Percentiles rank a stretch among this genome's conserved stretches.
These are phyloP conservation scores for Odontophorus gujanensis DNA, from an alignment of 2,113 vertebrate species.

Conservation along the genomic window DNA sequence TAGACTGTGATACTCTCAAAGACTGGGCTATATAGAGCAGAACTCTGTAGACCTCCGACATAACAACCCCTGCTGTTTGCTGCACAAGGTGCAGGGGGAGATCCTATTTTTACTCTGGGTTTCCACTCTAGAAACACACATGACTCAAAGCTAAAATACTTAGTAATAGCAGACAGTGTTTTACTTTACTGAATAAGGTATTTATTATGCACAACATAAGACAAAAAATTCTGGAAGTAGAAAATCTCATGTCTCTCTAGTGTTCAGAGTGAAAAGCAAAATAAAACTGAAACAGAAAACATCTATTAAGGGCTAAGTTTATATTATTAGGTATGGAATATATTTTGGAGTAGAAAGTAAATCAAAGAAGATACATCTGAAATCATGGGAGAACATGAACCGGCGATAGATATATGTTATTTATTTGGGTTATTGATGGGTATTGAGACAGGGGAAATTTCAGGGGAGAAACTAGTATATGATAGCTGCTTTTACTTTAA, in stretches of 20 bases:
- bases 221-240: not conserved
- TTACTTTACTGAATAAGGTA: not conserved
- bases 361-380: not conserved
- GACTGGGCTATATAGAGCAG: rapidly evolving
- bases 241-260: not conserved
- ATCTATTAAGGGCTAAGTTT: rapidly evolving
- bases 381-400: not conserved
- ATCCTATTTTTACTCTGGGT: rapidly evolving
- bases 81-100: not conserved
- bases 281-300: not conserved
- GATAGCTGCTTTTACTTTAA: not conserved
- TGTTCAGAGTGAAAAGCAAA: not conserved
- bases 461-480: rapidly evolving
- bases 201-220: not conserved
- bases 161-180: not conserved
- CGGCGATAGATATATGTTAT: rapidly evolving
- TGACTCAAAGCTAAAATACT: not conserved
- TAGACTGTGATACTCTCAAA: not conserved
- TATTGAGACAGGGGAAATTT: not conserved
- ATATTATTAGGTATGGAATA: not conserved
- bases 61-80: not conserved
- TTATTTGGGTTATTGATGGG: not conserved
- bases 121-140: not conserved
- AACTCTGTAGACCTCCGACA: not conserved
- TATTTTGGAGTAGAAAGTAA: not conserved